Conservation (phyloP, 1,140 invertebrate species). For the Bombus superbus region DNA sequence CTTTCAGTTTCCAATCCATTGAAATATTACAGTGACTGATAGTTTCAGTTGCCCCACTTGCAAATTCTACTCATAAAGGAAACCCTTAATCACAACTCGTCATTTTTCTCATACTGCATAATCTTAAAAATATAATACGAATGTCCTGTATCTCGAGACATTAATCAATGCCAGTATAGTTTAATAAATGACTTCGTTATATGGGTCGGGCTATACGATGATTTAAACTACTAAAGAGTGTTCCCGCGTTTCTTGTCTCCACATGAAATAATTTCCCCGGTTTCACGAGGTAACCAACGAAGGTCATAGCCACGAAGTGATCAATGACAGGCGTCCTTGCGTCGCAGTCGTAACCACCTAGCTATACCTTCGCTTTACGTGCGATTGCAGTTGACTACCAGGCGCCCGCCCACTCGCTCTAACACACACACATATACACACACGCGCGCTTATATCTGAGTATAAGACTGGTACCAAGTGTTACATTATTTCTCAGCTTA, state of each 20-base stretch:
- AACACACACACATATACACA: neutral
- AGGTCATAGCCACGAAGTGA: constrained; percentile 63
- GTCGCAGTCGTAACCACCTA: constrained; percentile 34
- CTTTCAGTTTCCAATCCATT: no score
- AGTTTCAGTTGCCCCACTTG: no score
- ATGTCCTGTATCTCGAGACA: no score
- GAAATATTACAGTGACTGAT: no score
- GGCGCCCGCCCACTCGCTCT: no score
- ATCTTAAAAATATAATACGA: no score
- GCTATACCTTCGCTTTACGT: neutral
- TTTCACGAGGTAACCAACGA: constrained; percentile 36
- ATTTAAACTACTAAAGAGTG: neutral
- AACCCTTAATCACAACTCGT: no score
- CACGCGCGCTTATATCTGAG: neutral
- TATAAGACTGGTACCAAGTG: neutral
- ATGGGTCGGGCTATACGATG: neutral
- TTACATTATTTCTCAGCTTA: constrained; percentile 34
- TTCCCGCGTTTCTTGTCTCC: neutral
- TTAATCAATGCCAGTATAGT: no score
- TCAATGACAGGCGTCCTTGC: constrained; percentile 72
- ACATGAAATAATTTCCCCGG: neutral
- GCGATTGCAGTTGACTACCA: neutral
- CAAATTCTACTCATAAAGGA: no score
- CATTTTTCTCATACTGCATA: no score
- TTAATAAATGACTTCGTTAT: no score